Evolutionary conservation across 2,888 invertebrate species (phyloP).

Genomic region (Hyles lineata): DNA sequence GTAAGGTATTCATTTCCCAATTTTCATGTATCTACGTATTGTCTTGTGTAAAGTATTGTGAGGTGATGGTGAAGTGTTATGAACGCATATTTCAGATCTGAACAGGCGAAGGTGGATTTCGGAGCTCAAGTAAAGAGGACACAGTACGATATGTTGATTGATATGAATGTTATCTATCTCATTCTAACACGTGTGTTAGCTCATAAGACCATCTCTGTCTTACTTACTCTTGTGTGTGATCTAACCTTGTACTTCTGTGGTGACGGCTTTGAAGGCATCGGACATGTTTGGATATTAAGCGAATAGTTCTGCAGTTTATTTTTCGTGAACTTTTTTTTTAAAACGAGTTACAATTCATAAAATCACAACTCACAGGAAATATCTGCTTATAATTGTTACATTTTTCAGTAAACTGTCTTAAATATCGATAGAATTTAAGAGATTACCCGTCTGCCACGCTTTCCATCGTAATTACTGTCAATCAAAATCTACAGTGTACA

Average conservation of each 20-base stretch:
- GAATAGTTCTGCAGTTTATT: no score
- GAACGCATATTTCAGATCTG: slow-evolving; percentile 72
- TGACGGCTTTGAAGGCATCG: slow-evolving; percentile 22
- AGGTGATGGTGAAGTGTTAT: slow-evolving; percentile 48
- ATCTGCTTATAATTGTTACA: no score
- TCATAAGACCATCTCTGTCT: slow-evolving; percentile 26
- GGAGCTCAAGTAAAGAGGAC: slow-evolving; percentile 81
- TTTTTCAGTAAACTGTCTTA: no score
- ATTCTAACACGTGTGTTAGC: slow-evolving; percentile 26
- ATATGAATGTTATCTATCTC: slow-evolving; percentile 30
- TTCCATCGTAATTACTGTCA: no score
- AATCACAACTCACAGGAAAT: no score
- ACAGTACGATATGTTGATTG: slow-evolving; percentile 68
- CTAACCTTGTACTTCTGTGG: slow-evolving; percentile 20
- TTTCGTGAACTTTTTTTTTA: no score
- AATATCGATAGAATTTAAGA: no score
- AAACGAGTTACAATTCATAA: no score
- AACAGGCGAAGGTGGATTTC: slow-evolving; percentile 78
- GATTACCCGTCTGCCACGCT: no score
- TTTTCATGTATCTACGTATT: slow-evolving; percentile 10
- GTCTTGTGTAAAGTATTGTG: slow-evolving; percentile 32
- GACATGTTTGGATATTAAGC: neutral
- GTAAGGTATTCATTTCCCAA: no score
- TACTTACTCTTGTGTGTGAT: slow-evolving; percentile 29
- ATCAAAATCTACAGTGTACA: no score